A percentile compares a stretch with the other conserved stretches of the same genome.
Evolutionary conservation across 2,113 vertebrate genomes (phyloP).

Genomic region (Mus musculus): DNA sequence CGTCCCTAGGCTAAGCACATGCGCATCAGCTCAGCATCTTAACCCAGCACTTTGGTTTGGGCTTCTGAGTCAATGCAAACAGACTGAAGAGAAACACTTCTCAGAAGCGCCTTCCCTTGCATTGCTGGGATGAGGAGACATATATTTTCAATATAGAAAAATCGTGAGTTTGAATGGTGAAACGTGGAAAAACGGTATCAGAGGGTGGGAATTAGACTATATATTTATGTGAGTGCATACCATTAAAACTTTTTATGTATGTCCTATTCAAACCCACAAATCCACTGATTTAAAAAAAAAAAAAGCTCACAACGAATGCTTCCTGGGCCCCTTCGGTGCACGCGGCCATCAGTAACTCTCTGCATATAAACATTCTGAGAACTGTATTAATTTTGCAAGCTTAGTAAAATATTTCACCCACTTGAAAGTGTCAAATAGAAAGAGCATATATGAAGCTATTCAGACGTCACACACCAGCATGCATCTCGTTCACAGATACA

Average conservation of each 20-base stretch:
- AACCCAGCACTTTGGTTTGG: neutral
- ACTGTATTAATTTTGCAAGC: neutral
- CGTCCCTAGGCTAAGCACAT: neutral
- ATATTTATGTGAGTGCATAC: neutral
- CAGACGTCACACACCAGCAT: constrained; percentile 75
- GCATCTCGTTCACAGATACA: constrained; percentile 73
- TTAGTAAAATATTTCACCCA: neutral
- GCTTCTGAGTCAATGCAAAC: neutral
- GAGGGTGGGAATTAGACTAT: neutral
- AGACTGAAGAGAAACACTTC: constrained; percentile 11
- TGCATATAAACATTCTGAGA: neutral
- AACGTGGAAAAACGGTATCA: neutral
- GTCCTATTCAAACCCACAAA: constrained; percentile 2
- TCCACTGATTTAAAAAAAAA: neutral
- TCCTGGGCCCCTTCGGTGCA: neutral
- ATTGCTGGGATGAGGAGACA: neutral
- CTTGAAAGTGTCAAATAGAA: neutral
- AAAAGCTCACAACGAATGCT: neutral
- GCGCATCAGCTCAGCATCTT: neutral
- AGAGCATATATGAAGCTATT: neutral
- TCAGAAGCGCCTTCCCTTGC: neutral
- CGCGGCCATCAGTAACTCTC: neutral
- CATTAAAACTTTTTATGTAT: neutral
- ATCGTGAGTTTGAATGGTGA: neutral
- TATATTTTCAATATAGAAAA: constrained; percentile 49